These are phyloP conservation scores for Hylyphantes graminicola DNA, from an alignment of 1,140 invertebrate species.

Conservation along the genomic window DNA sequence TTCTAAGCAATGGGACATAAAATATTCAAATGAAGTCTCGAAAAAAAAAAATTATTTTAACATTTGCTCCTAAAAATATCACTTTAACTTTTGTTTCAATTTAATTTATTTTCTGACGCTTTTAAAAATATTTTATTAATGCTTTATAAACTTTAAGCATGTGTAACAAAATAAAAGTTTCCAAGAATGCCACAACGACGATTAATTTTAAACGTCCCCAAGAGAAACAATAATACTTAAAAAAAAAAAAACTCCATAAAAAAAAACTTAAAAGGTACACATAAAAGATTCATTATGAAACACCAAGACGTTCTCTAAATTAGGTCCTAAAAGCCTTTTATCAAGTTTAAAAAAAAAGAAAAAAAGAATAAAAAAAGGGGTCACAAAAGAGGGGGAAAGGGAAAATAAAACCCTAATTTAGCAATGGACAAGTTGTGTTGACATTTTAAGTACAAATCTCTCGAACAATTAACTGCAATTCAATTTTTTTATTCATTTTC, in stretches of 20 bases:
- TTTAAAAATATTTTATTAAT: too few relatives aligned
- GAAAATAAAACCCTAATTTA: slow-evolving; percentile 49
- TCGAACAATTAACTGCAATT: slow-evolving; percentile 58
- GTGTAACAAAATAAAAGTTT: too few relatives aligned
- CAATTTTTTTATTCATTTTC: slow-evolving; percentile 25
- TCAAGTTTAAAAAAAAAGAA: background rate
- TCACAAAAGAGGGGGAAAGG: background rate
- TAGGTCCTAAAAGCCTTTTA: slow-evolving; percentile 16
- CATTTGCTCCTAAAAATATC: too few relatives aligned
- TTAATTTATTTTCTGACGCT: too few relatives aligned
- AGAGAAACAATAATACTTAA: too few relatives aligned
- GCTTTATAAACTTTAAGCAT: too few relatives aligned
- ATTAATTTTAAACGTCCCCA: too few relatives aligned
- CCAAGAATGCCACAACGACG: too few relatives aligned
- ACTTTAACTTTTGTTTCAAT: too few relatives aligned
- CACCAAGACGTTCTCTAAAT: slow-evolving; percentile 19
- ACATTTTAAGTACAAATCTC: slow-evolving; percentile 58
- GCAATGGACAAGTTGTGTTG: slow-evolving; percentile 45
- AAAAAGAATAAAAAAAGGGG: background rate
- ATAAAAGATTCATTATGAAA: background rate
- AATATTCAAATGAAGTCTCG: too few relatives aligned
- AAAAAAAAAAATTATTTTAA: too few relatives aligned
- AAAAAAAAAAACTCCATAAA: background rate
- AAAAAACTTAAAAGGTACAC: slow-evolving; percentile 21
- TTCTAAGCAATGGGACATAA: too few relatives aligned